Conservation (phyloP, 2,888 invertebrate genomes). For the Malthinus seriepunctatus region DNA sequence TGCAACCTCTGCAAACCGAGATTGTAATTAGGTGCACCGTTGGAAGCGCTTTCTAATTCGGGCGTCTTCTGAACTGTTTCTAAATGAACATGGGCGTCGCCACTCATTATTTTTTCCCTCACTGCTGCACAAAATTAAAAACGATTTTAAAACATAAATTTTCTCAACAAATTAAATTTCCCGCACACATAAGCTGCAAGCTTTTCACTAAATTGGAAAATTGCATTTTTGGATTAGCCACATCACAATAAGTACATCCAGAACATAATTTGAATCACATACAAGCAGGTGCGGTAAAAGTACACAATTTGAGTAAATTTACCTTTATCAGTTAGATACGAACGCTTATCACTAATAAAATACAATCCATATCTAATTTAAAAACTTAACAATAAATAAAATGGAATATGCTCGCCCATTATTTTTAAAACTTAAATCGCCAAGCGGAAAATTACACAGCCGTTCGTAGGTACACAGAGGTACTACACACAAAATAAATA, state of each 20-base stretch:
- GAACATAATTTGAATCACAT: conserved; percentile 20
- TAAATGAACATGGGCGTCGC: conserved; percentile 6
- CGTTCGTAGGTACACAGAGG: background rate
- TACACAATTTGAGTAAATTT: conserved; percentile 14
- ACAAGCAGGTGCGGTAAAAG: conserved; percentile 23
- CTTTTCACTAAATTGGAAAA: conserved; percentile 8
- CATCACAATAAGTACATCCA: conserved; percentile 20
- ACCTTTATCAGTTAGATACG: conserved; percentile 23
- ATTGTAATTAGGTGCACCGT: conserved; percentile 34
- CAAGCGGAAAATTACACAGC: conserved; percentile 18
- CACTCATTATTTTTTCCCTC: conserved; percentile 17
- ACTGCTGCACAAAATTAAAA: conserved; percentile 20
- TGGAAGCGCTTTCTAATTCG: conserved; percentile 19
- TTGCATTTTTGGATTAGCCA: conserved; percentile 21
- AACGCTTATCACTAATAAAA: conserved; percentile 19
- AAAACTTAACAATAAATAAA: conserved; percentile 6
- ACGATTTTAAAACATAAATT: conserved; percentile 2
- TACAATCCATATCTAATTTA: conserved; percentile 4
- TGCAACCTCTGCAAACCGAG: conserved; percentile 45
- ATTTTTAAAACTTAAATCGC: conserved; percentile 11
- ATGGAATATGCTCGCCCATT: background rate
- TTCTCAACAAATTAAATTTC: conserved; percentile 1
- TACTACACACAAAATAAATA: too few species aligned
- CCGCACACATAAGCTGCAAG: conserved; percentile 25
- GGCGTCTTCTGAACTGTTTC: conserved; percentile 3